Evolutionary conservation across 2,113 vertebrate genomes (phyloP), one percentile per base, ranked within the genome.

Genomic region (Neomonachus schauinslandi): DNA sequence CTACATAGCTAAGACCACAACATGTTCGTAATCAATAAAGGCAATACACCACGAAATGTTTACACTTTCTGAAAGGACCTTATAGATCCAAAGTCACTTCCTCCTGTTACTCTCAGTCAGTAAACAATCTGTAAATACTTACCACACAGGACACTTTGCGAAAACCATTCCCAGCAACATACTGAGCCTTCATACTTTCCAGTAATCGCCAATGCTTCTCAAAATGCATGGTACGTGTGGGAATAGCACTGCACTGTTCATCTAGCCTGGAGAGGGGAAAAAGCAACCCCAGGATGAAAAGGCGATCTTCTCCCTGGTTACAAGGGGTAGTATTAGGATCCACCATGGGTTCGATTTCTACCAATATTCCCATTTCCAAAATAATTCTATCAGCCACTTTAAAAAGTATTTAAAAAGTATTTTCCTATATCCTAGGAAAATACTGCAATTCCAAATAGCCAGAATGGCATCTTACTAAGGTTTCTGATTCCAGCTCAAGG

Each of bases 71-170:
- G 19, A 39, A 46, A 92, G 51, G 42, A 16, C 22, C 61, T 33
- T 7, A 7, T 0, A 16, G 33, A 46, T 1, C 46, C 79, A 5
- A 42, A 7, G 36, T 19, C 21, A 15, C 21, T 11, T 39, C 26
- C 2, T 13, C 39, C 33, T 19, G 14, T 18, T 19, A 26, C n/a
- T 36, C 77, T 24, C 0, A 22, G 39, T 36, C 21, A 63, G 28
- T 19, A 21, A 65, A 61, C 57, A 16, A 31, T n/a, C 5, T 77
- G 57, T 10, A 92, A 83, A 76, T 2, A 98, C 99, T 98, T 98
- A 99, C 99, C 99, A 99, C 99, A 96, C 99, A 99, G 88, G 99
- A 99, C 84, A 99, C 99, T 98, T 99, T 99, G 11, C 99, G 99
- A 97, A 99, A 99, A 57, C 99, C 99, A 46, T 99, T 99, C 72